Evolutionary conservation across 2,113 vertebrate genomes (phyloP).

Genomic region (Electrona antarctica): DNA sequence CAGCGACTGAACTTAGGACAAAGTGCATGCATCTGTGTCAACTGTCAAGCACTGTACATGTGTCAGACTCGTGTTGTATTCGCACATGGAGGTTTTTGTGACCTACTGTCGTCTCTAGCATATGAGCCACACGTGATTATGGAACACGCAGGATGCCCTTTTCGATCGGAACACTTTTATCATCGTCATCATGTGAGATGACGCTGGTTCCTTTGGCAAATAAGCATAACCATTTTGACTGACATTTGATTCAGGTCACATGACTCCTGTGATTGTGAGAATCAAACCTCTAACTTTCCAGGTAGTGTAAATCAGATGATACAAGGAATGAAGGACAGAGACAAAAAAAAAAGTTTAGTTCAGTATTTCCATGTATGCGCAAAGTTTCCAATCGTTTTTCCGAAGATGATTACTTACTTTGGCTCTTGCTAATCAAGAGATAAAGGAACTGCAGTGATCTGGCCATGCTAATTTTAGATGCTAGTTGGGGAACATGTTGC

Average conservation of each 20-base stretch:
- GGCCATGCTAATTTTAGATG: conserved; percentile 13
- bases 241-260: no score
- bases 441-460: conserved; percentile 4
- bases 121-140: background rate
- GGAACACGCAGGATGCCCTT: no score
- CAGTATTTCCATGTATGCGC: background rate
- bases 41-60: background rate
- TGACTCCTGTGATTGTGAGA: background rate
- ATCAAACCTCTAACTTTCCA: background rate
- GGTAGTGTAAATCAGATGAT: background rate
- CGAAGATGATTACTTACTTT: background rate
- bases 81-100: background rate
- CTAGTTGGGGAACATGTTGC: conserved; percentile 5
- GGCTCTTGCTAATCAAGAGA: background rate
- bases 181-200: no score
- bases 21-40: background rate
- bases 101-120: background rate
- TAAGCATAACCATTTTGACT: background rate
- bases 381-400: background rate
- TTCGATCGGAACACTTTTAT: no score
- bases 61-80: background rate
- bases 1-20: background rate
- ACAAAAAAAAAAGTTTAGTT: background rate
- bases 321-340: no score
- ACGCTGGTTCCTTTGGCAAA: no score